These are phyloP conservation scores for Trissolcus japonicus DNA, from an alignment of 2,888 invertebrate genomes.

Conservation along the genomic window DNA sequence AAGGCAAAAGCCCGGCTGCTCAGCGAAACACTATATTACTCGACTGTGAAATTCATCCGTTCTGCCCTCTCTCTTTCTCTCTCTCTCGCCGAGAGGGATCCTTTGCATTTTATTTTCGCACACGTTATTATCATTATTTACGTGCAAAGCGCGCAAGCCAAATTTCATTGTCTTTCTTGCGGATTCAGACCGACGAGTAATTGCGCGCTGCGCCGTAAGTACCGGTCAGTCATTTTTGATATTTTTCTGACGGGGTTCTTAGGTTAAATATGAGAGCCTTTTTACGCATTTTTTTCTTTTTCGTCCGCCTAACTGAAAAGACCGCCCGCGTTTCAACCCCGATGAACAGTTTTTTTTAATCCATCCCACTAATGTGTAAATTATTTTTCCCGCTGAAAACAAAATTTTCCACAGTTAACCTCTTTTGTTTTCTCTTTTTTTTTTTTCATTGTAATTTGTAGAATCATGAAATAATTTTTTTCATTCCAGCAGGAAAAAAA, in stretches of 20 bases:
- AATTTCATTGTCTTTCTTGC: slow-evolving; percentile 7
- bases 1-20: slow-evolving; percentile 29
- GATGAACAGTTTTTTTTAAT: no score
- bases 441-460: no score
- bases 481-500: no score
- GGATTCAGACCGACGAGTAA: slow-evolving; percentile 10
- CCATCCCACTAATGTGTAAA: not conserved
- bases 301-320: no score
- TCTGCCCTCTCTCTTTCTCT: slow-evolving; percentile 19
- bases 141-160: slow-evolving; percentile 15
- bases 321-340: no score
- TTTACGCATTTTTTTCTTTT: not conserved
- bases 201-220: slow-evolving; percentile 3
- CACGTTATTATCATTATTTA: slow-evolving; percentile 33
- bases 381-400: no score
- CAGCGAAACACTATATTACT: slow-evolving; percentile 39
- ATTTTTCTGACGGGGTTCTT: not conserved
- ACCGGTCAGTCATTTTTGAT: slow-evolving; percentile 13
- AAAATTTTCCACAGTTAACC: no score
- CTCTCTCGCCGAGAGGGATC: slow-evolving; percentile 5
- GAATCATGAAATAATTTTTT: no score
- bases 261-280: not conserved
- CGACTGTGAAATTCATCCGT: slow-evolving; percentile 37
- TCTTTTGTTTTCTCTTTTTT: not conserved
- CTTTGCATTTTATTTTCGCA: slow-evolving; percentile 30